Evolutionary conservation across 2,888 invertebrate genomes (phyloP), one percentile per base, ranked within the genome.

Genomic region (Brachypterus glaber): DNA sequence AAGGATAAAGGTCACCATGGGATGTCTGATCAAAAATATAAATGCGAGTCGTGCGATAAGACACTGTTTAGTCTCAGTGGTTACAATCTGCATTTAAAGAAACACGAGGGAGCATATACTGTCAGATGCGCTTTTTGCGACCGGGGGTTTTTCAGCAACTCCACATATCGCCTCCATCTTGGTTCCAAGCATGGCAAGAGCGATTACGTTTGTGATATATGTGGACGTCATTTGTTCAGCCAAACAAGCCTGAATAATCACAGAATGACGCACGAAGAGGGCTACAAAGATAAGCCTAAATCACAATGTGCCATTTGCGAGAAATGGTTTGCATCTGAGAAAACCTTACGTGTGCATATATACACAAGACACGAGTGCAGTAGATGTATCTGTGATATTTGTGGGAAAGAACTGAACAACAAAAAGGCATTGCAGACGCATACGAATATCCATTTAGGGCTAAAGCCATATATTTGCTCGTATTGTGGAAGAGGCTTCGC

Each of bases 1-100:
- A n/a, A n/a, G n/a, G n/a, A n/a, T n/a, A n/a, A n/a, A n/a, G n/a
- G n/a, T n/a, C n/a, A n/a, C n/a, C n/a, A n/a, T n/a, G n/a, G n/a
- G n/a, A n/a, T n/a, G n/a, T n/a, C n/a, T n/a, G n/a, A n/a, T n/a
- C n/a, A n/a, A n/a, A n/a, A n/a, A n/a, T n/a, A n/a, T n/a, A n/a
- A 49, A 15, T 77, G 77, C 45, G 63, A 71, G 0, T 59, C 71
- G 1, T 78, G 77, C 44, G 71, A 73, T 0, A 73, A 73, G 48
- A 70, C 70, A 31, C 69, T 76, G 46, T 49, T 47, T 27, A 47
- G 52, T 1, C 50, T 54, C 32, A 49, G 52, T 2, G 49, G 52
- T 2, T 39, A 11, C 4, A 27, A 27, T 8, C 4, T 27, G n/a
- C 27, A 27, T 11, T n/a, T 13, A 9, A 27, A 27, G 11, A 27